Evolutionary conservation across 1,140 invertebrate genomes (phyloP).

Genomic region (Cydia amplana): DNA sequence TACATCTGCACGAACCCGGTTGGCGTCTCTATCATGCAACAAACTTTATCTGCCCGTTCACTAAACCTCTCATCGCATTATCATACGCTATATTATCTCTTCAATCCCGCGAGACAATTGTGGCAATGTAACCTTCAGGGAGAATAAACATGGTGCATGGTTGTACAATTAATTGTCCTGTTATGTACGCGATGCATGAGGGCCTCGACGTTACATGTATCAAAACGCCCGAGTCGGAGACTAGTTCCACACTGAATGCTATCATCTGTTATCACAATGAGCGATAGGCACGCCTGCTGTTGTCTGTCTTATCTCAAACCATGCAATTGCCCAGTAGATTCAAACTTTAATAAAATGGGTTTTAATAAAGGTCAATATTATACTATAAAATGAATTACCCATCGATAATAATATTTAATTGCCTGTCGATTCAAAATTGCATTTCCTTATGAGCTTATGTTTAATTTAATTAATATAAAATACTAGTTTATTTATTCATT

Average conservation of each 20-base stretch:
- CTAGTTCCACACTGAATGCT: slow-evolving; percentile 41
- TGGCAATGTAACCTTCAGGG: slow-evolving; percentile 47
- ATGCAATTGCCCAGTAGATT: slow-evolving; percentile 4
- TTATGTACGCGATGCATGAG: slow-evolving; percentile 61
- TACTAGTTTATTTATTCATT: background rate
- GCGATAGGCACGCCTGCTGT: slow-evolving; percentile 42
- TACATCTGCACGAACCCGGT: slow-evolving; percentile 71
- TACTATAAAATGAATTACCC: background rate
- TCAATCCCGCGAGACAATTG: slow-evolving; percentile 51
- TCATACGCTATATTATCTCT: slow-evolving; percentile 51
- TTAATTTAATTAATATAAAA: background rate
- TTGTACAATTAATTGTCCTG: slow-evolving; percentile 49
- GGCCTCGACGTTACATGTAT: slow-evolving; percentile 48
- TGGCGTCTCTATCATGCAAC: slow-evolving; percentile 52
- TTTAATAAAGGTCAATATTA: background rate
- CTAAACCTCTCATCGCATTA: slow-evolving; percentile 62
- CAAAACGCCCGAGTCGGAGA: slow-evolving; percentile 41
- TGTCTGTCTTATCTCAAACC: slow-evolving; percentile 34
- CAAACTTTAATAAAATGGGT: background rate
- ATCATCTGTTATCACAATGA: slow-evolving; percentile 29
- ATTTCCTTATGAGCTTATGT: background rate
- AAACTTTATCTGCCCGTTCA: slow-evolving; percentile 55
- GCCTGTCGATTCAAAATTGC: background rate
- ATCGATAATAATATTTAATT: background rate
- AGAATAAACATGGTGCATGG: slow-evolving; percentile 64